Conservation (phyloP, 2,797 vertebrate genomes). For the Scolopax bukidnonensis region DNA sequence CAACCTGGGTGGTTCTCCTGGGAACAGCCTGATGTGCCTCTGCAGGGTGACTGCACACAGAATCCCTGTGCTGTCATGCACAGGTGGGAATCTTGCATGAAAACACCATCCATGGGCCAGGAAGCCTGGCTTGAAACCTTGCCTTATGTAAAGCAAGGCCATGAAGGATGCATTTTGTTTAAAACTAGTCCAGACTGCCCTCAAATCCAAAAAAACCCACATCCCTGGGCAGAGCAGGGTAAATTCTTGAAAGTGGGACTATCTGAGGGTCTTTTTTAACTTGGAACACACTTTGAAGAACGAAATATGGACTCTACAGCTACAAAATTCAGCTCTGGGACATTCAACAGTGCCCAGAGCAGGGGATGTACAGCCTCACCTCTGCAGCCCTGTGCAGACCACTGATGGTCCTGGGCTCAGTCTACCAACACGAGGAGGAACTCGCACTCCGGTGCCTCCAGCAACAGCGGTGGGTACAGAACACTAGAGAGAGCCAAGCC, state of each 20-base stretch:
- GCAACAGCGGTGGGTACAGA: accelerated
- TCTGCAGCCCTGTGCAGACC: neutral
- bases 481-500: neutral
- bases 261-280: neutral
- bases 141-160: neutral
- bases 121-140: neutral
- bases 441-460: neutral
- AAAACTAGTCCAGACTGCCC: neutral
- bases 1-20: neutral
- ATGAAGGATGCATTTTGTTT: neutral
- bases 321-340: neutral
- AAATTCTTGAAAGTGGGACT: neutral
- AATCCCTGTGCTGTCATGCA: neutral
- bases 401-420: accelerated
- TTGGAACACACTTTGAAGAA: neutral
- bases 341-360: neutral
- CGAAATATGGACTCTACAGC: neutral
- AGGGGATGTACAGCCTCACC: neutral
- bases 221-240: neutral
- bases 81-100: neutral
- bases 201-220: neutral
- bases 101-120: neutral
- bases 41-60: neutral
- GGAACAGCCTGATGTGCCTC: neutral
- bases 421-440: neutral